Evolutionary conservation across 2,113 vertebrate species (phyloP), one percentile per base, ranked within the genome.

Genomic region (Perca fluviatilis): DNA sequence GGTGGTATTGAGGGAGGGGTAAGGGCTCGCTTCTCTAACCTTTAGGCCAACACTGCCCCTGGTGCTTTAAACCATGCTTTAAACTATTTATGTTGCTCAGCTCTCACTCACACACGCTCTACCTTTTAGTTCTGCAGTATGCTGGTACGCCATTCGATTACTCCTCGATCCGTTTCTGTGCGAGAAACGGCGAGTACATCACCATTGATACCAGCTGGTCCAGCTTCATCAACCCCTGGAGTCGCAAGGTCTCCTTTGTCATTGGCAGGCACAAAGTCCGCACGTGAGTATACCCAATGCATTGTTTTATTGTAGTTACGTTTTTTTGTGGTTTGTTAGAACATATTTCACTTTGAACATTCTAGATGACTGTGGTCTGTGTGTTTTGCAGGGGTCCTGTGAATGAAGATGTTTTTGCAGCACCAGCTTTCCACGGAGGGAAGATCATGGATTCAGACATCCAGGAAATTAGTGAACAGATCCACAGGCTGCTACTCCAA

Each of bases 131-230:
- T 76, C 83, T 99, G 83, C 97, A 97, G 92, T 96, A 92, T 0
- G 96, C 96, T 0, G 97, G 98, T 15, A 98, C 99, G 94, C 97
- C 98, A 1, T 98, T 99, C 40, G 97, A 99, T 89, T 97, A 97
- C 54, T 97, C 97, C 3, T 98, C 98, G 0, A 95, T 98, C 58
- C 96, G 98, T 1, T 98, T 99, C 91, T 97, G 97, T 10, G 92
- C 97, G 18, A 95, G 94, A 69, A 99, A 98, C 1, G 98, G 98
- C 15, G 97, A 99, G 80, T 99, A 99, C 49, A 86, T 99, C 90
- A 99, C 97, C 1, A 92, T 98, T 58, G 98, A 99, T 91, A 99
- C 97, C 63, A 99, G 98, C 93, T 99, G 98, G 98, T 99, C 98
- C 88, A 98, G 98, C 92, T 99, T 99, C 58, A 94, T 99, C 89